Conservation (phyloP, 2,113 vertebrate genomes). For the Chionodraco myersi region DNA sequence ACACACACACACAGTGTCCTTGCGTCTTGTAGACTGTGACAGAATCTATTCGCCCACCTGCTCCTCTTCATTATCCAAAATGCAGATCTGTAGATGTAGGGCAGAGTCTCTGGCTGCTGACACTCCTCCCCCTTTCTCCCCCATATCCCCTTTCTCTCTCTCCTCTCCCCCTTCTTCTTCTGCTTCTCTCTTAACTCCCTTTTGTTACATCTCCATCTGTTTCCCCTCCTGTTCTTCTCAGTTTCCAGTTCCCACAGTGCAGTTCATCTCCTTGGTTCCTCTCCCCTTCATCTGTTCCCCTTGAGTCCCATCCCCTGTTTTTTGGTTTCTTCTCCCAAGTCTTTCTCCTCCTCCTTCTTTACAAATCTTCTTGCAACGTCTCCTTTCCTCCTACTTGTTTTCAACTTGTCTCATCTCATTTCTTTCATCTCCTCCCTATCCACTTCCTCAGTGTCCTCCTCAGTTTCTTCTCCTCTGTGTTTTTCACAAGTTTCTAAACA, state of each 20-base stretch:
- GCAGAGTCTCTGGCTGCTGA: conserved; percentile 33
- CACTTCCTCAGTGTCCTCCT: too few species aligned
- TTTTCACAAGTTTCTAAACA: too few species aligned
- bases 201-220: conserved; percentile 43
- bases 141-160: background rate
- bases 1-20: conserved; percentile 30
- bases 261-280: background rate
- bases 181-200: conserved; percentile 14
- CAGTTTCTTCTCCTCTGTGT: too few species aligned
- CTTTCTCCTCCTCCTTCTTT: background rate
- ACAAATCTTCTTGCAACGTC: background rate
- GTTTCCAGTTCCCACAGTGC: background rate
- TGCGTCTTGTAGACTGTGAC: conserved; percentile 58
- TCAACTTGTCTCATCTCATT: too few species aligned
- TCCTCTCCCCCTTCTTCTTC: too few species aligned
- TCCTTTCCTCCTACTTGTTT: too few species aligned
- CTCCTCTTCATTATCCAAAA: conserved; percentile 64
- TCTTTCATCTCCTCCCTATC: too few species aligned
- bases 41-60: conserved; percentile 65
- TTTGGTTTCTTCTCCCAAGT: too few species aligned
- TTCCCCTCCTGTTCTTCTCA: conserved; percentile 27
- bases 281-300: background rate
- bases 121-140: conserved; percentile 11
- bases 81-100: conserved; percentile 52
- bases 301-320: background rate